Base-by-base conservation (phyloP, 2,797 vertebrate species). In the Pangasius sanitwongsei region DNA sequence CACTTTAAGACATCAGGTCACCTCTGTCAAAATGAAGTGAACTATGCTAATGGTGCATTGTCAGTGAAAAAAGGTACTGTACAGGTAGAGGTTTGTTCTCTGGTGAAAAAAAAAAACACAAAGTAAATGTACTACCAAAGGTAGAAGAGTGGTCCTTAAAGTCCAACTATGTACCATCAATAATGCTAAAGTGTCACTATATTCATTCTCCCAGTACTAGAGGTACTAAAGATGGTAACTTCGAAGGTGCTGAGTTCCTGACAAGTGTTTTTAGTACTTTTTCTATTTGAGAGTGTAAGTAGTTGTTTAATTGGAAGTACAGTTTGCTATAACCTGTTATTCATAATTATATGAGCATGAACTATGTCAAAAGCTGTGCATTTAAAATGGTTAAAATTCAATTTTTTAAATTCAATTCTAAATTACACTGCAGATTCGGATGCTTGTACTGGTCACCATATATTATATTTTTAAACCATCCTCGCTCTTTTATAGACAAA, bases 1-100 rank as follows among this genome's bases (percentile, higher is more conserved):
- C 61, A 78, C 91, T 90, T 87, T 82, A 69, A 91, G 89, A 90
- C 87, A 88, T 89, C 70, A 80, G 88, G 65, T 63, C 83, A 67
- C 83, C 83, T 81, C 86, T 78, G 85, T 67, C 63, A 74, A 61
- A 85, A 83, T 77, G 50, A 87, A 77, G 74, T 61, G 44, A 72
- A 53, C 28, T 82, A 80, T 69, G 70, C 50, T 72, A 89, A 89
- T 53, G 41, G 77, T 72, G 41, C 50, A 72, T n/a, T 65, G 53
- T 59, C 34, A 61, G 50, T 61, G 20, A 31, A 61, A 41, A 78
- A 87, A 13, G 13, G 8, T 61, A 48, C 37, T n/a, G 13, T 61
- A 75, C 23, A 57, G 11, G 63, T 81, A 69, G 25, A 67, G 2
- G 12, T 81, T 81, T 80, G 63, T 50, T 83, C 81, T 44, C 3